Evolutionary conservation across 2,888 invertebrate species (phyloP).

Genomic region (Macaria liturata): DNA sequence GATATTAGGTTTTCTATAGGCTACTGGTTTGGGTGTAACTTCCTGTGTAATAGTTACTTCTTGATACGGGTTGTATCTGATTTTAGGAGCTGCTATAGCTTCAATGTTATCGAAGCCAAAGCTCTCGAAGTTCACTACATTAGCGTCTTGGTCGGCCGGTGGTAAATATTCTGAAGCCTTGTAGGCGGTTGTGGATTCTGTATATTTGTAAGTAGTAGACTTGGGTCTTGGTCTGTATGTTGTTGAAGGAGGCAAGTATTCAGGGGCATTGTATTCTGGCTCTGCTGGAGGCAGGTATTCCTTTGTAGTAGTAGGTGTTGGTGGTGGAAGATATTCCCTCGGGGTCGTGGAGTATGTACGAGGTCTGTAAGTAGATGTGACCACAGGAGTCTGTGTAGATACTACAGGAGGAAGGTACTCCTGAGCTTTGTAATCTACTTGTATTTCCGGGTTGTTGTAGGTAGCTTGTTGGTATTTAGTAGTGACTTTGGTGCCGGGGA

Average conservation of each 20-base stretch:
- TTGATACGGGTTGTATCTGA: slow-evolving; percentile 62
- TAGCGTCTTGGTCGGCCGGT: slow-evolving; percentile 47
- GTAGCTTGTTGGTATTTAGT: slow-evolving; percentile 58
- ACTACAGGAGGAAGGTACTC: slow-evolving; percentile 71
- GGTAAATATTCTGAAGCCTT: slow-evolving; percentile 62
- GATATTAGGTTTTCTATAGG: slow-evolving; percentile 66
- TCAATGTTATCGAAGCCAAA: slow-evolving; percentile 53
- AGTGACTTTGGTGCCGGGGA: slow-evolving; percentile 52
- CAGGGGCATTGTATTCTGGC: slow-evolving; percentile 44
- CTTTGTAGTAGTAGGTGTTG: slow-evolving; percentile 33
- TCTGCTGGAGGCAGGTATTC: slow-evolving; percentile 33
- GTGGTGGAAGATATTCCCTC: slow-evolving; percentile 48
- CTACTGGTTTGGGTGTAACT: slow-evolving; percentile 46
- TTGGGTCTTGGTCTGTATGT: slow-evolving; percentile 50
- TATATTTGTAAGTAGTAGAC: slow-evolving; percentile 50
- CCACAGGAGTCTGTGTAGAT: slow-evolving; percentile 48
- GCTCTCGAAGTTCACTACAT: slow-evolving; percentile 52
- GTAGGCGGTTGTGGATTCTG: slow-evolving; percentile 56
- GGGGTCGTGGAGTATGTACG: slow-evolving; percentile 56
- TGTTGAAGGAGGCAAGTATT: slow-evolving; percentile 49
- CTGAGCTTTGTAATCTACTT: slow-evolving; percentile 65
- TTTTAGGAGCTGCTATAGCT: slow-evolving; percentile 42
- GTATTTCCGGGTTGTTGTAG: slow-evolving; percentile 69
- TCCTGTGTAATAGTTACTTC: slow-evolving; percentile 42
- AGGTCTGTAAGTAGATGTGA: slow-evolving; percentile 59